phyloP scores from a whole-genome alignment of 2,888 invertebrate species.

The Hyposoter dolosus region DNA sequence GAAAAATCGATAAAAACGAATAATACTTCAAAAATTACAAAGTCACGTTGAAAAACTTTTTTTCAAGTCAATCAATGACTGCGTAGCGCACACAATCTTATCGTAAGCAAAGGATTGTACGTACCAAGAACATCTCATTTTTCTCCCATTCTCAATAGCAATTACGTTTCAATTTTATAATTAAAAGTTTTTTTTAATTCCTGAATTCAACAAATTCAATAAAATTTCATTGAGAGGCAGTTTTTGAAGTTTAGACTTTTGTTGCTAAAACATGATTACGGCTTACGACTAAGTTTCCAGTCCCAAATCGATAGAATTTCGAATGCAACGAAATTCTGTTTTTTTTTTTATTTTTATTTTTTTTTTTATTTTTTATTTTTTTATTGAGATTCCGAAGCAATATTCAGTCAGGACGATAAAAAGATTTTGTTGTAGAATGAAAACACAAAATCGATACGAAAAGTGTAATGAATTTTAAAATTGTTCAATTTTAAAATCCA shows the following conservation, averaged over 20 bases:
- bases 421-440: no score
- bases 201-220: background rate
- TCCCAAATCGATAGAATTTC: no score
- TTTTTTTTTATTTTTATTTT: no score
- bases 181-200: background rate
- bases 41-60: background rate
- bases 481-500: no score
- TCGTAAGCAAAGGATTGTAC: conserved; percentile 6
- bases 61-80: background rate
- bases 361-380: no score
- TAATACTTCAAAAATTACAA: background rate
- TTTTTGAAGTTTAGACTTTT: background rate
- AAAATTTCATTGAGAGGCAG: background rate
- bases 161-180: background rate
- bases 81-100: conserved; percentile 8
- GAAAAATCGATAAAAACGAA: background rate
- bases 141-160: background rate
- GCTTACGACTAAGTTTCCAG: no score
- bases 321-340: no score
- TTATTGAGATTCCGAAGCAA: no score
- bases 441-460: no score
- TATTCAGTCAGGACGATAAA: no score
- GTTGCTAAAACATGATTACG: no score
- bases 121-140: background rate
- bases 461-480: no score